phyloP scores from a whole-genome alignment of 2,113 vertebrate species.

The Speoplatyrhinus poulsoni region DNA sequence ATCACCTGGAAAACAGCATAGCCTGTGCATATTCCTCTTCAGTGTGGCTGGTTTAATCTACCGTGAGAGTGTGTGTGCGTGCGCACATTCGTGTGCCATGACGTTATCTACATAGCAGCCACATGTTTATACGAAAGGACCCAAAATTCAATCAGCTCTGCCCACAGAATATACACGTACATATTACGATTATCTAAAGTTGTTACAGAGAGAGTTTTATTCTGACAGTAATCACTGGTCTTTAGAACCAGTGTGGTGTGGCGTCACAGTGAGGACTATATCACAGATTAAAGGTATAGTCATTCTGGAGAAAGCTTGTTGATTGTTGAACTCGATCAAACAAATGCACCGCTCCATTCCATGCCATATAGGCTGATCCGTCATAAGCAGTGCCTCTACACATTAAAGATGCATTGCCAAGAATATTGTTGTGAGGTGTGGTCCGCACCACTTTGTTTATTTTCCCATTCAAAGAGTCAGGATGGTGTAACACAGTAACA shows the following conservation, averaged over 20 bases:
- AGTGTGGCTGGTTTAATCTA: not conserved
- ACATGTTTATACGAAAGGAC: slow-evolving; percentile 73
- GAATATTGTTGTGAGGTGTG: too few species aligned
- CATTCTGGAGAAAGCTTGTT: too few species aligned
- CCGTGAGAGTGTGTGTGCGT: slow-evolving; percentile 13
- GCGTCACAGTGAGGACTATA: slow-evolving; percentile 35
- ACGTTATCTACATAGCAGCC: slow-evolving; percentile 71
- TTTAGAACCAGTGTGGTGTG: slow-evolving; percentile 29
- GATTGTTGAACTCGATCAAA: too few species aligned
- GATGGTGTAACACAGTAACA: too few species aligned
- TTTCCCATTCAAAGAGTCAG: too few species aligned
- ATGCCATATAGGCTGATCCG: too few species aligned
- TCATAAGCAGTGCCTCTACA: too few species aligned
- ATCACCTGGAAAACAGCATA: too few species aligned
- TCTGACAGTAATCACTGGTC: slow-evolving; percentile 51
- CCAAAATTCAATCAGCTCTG: slow-evolving; percentile 71
- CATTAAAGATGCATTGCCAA: too few species aligned
- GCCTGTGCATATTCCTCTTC: too few species aligned
- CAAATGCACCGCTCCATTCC: too few species aligned
- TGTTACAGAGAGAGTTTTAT: slow-evolving; percentile 60
- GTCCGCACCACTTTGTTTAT: too few species aligned
- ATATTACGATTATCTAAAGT: slow-evolving; percentile 69
- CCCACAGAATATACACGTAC: slow-evolving; percentile 51
- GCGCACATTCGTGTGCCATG: not conserved
- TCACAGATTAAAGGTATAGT: not conserved